These are phyloP conservation scores for Drosophila subquinaria DNA, from an alignment of 2,888 invertebrate species.

Conservation along the genomic window DNA sequence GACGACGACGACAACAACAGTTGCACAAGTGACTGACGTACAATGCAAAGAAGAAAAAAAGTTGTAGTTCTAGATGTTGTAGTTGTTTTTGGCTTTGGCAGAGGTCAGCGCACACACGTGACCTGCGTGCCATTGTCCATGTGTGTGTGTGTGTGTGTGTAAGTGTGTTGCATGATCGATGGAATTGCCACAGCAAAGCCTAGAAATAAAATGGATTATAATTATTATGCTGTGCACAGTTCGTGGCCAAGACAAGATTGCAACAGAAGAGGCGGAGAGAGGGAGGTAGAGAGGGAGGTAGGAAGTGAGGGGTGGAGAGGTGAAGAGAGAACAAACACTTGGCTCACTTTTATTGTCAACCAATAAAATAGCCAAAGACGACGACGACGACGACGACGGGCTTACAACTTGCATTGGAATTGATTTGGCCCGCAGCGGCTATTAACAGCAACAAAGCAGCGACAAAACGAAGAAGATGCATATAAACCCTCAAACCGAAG, in stretches of 20 bases:
- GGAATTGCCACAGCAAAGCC: conserved; percentile 70
- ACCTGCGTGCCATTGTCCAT: conserved; percentile 54
- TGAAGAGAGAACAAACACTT: conserved; percentile 29
- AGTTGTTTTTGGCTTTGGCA: conserved; percentile 48
- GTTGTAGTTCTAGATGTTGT: conserved; percentile 21
- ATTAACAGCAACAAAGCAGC: conserved; percentile 72
- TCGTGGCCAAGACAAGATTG: conserved; percentile 9
- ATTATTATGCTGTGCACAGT: conserved; percentile 66
- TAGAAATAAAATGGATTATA: conserved; percentile 76
- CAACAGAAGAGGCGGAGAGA: background rate
- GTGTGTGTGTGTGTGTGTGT: conserved; percentile 2
- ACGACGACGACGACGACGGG: conserved; percentile 47
- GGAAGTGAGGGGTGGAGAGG: background rate
- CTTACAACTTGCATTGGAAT: conserved; percentile 70
- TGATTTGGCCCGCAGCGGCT: conserved; percentile 78
- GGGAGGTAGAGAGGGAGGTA: background rate
- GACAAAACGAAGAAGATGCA: conserved; percentile 27
- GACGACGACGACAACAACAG: conserved; percentile 28
- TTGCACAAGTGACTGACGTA: conserved; percentile 68
- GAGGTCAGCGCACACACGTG: conserved; percentile 83
- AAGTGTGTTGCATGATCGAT: conserved; percentile 66
- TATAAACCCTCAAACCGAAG: conserved; percentile 3
- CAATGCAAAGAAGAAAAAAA: conserved; percentile 59
- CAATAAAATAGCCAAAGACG: conserved; percentile 72
- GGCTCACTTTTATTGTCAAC: conserved; percentile 80